Evolutionary conservation across 2,888 invertebrate species (phyloP).

Genomic region (Cactoblastis cactorum): DNA sequence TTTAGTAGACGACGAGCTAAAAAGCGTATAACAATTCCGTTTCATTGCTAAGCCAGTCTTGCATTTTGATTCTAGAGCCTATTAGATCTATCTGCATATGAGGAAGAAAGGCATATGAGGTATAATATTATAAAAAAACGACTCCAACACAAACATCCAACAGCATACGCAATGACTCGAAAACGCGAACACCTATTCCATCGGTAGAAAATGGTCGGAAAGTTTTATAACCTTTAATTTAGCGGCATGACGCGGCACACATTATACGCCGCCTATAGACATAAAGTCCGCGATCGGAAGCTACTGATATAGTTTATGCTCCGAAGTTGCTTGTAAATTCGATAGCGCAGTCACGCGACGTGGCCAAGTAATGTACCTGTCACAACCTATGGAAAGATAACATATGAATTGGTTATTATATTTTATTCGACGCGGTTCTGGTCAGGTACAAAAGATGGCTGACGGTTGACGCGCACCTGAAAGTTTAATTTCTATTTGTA

Average conservation of each 20-base stretch:
- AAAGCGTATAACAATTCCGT: no score
- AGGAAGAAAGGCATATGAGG: no score
- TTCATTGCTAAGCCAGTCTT: no score
- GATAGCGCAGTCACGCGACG: constrained; percentile 3
- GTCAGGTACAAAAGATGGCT: no score
- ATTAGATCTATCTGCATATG: no score
- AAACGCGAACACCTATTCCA: not conserved
- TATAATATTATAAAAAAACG: no score
- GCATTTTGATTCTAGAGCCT: no score
- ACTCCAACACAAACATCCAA: no score
- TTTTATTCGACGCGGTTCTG: not conserved
- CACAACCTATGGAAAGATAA: not conserved
- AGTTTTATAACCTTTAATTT: not conserved
- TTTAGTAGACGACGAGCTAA: no score
- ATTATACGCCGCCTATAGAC: not conserved
- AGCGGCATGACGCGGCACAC: not conserved
- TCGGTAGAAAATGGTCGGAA: not conserved
- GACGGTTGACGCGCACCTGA: no score
- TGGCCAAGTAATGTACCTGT: not conserved
- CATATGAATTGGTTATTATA: not conserved
- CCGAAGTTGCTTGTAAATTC: not conserved
- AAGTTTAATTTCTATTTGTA: no score
- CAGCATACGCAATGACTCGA: no score
- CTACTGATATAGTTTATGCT: constrained; percentile 1
- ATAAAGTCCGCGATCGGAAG: constrained; percentile 2